Evolutionary conservation across 2,113 vertebrate species (phyloP).

Genomic region (Laticauda colubrina): DNA sequence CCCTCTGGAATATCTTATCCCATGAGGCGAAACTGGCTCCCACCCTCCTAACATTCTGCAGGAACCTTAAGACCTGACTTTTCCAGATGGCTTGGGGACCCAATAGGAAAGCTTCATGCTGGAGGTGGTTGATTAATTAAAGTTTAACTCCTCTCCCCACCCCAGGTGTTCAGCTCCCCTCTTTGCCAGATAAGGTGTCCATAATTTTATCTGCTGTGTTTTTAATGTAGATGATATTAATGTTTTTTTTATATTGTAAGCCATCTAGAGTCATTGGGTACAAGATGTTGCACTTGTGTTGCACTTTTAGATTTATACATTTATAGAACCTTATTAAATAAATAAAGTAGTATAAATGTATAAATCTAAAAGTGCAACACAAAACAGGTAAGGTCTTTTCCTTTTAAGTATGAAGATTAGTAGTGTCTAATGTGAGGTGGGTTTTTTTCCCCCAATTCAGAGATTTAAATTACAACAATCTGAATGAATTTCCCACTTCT

Average conservation of each 20-base stretch:
- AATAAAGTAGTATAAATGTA: constrained; percentile 44
- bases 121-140: background rate
- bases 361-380: constrained; percentile 26
- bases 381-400: constrained; percentile 25
- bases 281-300: background rate
- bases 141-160: background rate
- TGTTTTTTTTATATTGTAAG: background rate
- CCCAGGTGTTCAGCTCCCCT: background rate
- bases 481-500: constrained; percentile 80
- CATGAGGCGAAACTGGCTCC: background rate
- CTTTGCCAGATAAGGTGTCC: background rate
- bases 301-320: too few species aligned
- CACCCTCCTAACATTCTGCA: background rate
- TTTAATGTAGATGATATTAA: background rate
- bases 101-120: background rate
- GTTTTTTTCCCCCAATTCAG: constrained; percentile 58
- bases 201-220: background rate
- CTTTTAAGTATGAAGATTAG: constrained; percentile 30
- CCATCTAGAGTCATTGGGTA: background rate
- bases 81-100: background rate
- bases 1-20: background rate
- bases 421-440: constrained; percentile 40
- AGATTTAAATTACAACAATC: constrained; percentile 86
- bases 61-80: background rate
- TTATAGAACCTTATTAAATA: background rate